These are phyloP conservation scores for Hephaestus fuliginosus DNA, from an alignment of 2,797 vertebrate genomes.

Conservation along the genomic window DNA sequence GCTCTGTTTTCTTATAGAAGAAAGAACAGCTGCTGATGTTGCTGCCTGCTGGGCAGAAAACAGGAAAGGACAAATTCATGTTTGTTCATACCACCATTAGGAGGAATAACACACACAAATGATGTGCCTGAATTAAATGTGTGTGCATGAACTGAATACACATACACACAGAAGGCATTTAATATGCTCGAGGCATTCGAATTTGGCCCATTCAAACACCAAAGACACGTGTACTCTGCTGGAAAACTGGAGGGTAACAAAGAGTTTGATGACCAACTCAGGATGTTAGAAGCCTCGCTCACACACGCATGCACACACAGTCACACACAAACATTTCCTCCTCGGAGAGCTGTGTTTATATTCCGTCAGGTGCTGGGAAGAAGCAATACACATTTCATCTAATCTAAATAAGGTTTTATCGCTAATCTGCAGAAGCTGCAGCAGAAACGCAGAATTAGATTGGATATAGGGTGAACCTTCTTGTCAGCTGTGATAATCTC, in stretches of 20 bases:
- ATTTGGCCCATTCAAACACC: conserved; percentile 36
- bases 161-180: conserved; percentile 24
- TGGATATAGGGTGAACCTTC: conserved; percentile 44
- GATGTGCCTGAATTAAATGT: conserved; percentile 18
- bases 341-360: conserved; percentile 51
- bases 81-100: conserved; percentile 62
- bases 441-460: conserved; percentile 39
- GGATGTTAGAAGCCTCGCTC: conserved; percentile 30
- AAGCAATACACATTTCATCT: conserved; percentile 46
- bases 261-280: conserved; percentile 51
- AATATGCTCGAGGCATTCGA: conserved; percentile 30
- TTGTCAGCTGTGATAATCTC: conserved; percentile 53
- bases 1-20: conserved; percentile 51
- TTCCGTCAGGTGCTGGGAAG: conserved; percentile 49
- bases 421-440: conserved; percentile 45
- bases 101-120: conserved; percentile 29
- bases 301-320: not conserved
- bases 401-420: conserved; percentile 59
- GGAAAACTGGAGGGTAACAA: conserved; percentile 37
- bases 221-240: conserved; percentile 21
- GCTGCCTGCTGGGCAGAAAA: conserved; percentile 60
- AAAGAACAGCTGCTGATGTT: conserved; percentile 62
- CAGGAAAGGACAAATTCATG: conserved; percentile 61
- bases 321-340: conserved; percentile 32
- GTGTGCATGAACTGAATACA: conserved; percentile 12